phyloP scores from a whole-genome alignment of 2,888 invertebrate genomes.

The Pilophorus perplexus region DNA sequence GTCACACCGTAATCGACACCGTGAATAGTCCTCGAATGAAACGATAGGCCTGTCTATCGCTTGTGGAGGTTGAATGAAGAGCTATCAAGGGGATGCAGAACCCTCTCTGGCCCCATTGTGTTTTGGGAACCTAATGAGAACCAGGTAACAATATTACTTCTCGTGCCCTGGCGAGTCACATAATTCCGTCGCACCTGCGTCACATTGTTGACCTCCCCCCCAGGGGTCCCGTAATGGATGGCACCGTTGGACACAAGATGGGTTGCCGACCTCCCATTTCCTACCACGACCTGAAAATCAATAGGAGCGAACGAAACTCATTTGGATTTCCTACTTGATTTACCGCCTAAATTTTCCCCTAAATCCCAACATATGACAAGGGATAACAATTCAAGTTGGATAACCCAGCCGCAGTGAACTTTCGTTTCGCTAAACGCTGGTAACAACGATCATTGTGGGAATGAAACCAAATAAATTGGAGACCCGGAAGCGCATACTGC shows the following conservation, averaged over 20 bases:
- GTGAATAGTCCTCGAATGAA: too few species aligned
- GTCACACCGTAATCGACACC: too few species aligned
- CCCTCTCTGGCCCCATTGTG: background rate
- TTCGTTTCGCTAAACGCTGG: too few species aligned
- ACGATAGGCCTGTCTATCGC: too few species aligned
- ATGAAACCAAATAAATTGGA: too few species aligned
- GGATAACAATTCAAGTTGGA: too few species aligned
- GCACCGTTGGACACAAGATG: constrained; percentile 34
- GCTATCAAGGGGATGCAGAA: too few species aligned
- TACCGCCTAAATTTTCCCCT: background rate
- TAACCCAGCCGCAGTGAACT: too few species aligned
- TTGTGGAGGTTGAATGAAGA: too few species aligned
- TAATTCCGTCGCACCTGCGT: constrained; percentile 38
- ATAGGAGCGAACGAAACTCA: constrained; percentile 22
- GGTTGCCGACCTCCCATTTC: background rate
- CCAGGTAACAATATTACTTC: constrained; percentile 25
- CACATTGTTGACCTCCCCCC: constrained; percentile 31
- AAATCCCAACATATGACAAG: background rate
- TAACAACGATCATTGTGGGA: too few species aligned
- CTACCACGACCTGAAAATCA: constrained; percentile 26
- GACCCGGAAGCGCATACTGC: too few species aligned
- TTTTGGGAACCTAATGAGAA: constrained; percentile 15
- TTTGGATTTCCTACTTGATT: constrained; percentile 29
- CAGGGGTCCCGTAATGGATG: constrained; percentile 25
- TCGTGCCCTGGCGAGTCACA: constrained; percentile 12